Conservation (phyloP, 2,888 invertebrate species). For the Myopa testacea region DNA sequence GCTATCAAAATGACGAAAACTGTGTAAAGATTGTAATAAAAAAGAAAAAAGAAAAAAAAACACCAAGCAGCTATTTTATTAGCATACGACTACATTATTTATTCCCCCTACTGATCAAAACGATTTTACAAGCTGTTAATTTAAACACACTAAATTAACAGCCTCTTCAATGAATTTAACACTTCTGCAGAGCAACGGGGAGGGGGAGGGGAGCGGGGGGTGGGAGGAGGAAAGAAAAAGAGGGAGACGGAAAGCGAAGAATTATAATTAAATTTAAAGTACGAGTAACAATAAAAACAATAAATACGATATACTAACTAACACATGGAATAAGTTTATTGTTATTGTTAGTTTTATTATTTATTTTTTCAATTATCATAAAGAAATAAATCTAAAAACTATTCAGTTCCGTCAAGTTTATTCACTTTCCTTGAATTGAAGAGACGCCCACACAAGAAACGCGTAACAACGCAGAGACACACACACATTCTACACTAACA, state of each 20-base stretch:
- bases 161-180: no score
- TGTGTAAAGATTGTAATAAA: neutral
- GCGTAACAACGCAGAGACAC: neutral
- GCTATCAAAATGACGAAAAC: neutral
- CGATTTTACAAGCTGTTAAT: no score
- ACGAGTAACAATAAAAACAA: neutral
- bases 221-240: no score
- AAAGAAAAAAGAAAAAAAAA: neutral
- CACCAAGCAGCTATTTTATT: neutral
- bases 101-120: no score
- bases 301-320: neutral
- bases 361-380: neutral
- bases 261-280: neutral
- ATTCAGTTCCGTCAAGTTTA: neutral
- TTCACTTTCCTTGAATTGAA: neutral
- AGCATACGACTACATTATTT: no score
- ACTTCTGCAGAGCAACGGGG: neutral
- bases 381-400: conserved; percentile 1
- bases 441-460: no score
- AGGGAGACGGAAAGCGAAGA: no score
- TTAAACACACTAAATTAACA: no score
- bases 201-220: neutral
- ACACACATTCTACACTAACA: neutral
- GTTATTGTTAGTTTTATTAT: neutral
- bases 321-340: no score